Conservation (phyloP, 2,888 invertebrate species). For the Cerastis rubricosa region DNA sequence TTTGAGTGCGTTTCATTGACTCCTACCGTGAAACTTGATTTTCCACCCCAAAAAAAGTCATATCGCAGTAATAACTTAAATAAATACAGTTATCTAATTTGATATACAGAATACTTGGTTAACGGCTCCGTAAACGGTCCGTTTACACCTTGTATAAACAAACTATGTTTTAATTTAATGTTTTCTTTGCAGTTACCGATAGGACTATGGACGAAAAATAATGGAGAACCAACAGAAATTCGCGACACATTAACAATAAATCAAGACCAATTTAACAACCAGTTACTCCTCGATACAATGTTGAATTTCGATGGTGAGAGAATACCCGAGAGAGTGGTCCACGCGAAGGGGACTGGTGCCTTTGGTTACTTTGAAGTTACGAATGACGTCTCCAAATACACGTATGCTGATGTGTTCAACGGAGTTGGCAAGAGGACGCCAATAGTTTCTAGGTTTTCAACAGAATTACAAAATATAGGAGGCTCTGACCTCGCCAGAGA, state of each 20-base stretch:
- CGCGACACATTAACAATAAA: conserved; percentile 85
- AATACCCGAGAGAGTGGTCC: conserved; percentile 97
- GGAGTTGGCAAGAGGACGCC: conserved; percentile 91
- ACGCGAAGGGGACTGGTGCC: conserved; percentile 97
- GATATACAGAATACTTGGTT: no score
- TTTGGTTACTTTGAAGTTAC: conserved; percentile 96
- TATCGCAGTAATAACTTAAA: no score
- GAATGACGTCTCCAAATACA: conserved; percentile 93
- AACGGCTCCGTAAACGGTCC: no score
- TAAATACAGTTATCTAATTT: no score
- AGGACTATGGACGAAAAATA: conserved; percentile 91
- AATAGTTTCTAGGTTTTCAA: conserved; percentile 90
- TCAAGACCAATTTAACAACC: conserved; percentile 70
- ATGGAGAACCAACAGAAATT: conserved; percentile 94
- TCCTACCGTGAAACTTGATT: no score
- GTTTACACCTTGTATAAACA: background rate
- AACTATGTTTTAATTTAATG: background rate
- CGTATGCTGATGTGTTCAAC: conserved; percentile 91
- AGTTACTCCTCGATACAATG: conserved; percentile 92
- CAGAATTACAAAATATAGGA: conserved; percentile 91
- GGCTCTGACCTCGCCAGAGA: conserved; percentile 88
- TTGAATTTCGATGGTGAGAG: conserved; percentile 94
- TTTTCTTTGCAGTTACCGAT: conserved; percentile 65
- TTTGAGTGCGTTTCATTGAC: no score
- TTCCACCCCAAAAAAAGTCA: no score